Conservation (phyloP, 2,113 vertebrate species). For the Neolamprologus toae region DNA sequence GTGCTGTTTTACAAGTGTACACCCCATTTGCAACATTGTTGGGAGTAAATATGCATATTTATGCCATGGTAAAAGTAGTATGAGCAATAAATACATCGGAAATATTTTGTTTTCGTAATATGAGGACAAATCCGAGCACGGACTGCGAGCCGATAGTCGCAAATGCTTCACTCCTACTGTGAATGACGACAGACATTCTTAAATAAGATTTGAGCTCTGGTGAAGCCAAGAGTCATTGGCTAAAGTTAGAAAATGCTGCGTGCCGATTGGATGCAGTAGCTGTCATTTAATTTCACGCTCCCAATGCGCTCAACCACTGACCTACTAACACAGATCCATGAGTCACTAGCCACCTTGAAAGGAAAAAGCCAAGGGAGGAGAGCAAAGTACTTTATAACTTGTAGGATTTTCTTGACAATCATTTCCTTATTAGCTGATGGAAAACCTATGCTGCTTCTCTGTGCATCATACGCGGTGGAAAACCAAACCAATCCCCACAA, state of each 20-base stretch:
- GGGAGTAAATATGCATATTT: neutral
- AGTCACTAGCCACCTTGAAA: slow-evolving; percentile 57
- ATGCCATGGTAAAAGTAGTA: no score
- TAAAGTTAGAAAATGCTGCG: slow-evolving; percentile 22
- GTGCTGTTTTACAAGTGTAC: neutral
- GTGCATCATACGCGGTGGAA: neutral
- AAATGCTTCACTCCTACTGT: neutral
- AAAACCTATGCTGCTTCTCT: neutral
- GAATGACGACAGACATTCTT: slow-evolving; percentile 20
- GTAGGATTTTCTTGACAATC: neutral
- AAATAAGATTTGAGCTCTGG: neutral
- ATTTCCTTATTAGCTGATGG: neutral
- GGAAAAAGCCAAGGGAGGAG: slow-evolving; percentile 32
- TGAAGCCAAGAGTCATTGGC: slow-evolving; percentile 43
- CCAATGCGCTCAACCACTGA: slow-evolving; percentile 74
- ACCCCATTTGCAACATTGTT: neutral
- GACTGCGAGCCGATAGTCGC: neutral
- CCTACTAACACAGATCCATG: slow-evolving; percentile 96
- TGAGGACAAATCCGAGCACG: neutral
- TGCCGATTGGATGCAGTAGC: slow-evolving; percentile 42
- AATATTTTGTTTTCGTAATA: neutral
- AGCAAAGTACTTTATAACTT: neutral
- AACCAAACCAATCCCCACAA: neutral
- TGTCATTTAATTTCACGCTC: slow-evolving; percentile 46
- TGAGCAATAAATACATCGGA: neutral